Evolutionary conservation across 2,888 invertebrate genomes (phyloP), one percentile per base, ranked within the genome.

Genomic region (Craniophora ligustri): DNA sequence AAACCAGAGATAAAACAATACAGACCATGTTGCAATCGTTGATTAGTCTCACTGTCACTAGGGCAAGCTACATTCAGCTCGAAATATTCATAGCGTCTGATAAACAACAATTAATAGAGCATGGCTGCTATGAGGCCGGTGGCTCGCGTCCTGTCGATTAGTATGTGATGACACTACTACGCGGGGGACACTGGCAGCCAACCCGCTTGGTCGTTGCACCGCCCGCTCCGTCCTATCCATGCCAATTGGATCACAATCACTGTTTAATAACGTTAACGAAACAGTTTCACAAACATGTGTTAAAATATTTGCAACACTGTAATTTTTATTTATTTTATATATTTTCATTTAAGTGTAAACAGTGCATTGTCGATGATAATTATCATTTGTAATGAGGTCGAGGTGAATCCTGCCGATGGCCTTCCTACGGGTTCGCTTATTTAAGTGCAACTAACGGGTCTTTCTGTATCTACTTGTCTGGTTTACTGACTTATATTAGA

Each of bases 231-330:
- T 58, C 70, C 68, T 63, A 66, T 71, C 71, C 72, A 73, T 81
- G 80, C 56, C 79, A 85, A 86, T 84, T 86, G 75, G 70, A 72
- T 68, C 74, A 81, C 76, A 85, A 81, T 83, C 74, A 75, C 61
- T 50, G 38, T 59, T 42, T 49, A 62, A 67, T 69, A 47, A 55
- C 41, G 53, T 62, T 64, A 58, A 65, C 42, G 57, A 62, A 49
- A 49, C 44, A 51, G 47, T 59, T 67, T 67, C 59, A 60, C 77
- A 47, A 41, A 23, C 13, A 31, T 11, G 49, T 74, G 71, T 46
- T 36, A 70, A n/a, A 70, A 44, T 55, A 47, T 59, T 50, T 47
- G 40, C 44, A 39, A 53, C 45, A 56, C 36, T 16, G 10, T 26
- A 21, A 46, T 38, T 56, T 59, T 55, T 56, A 44, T 51, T 56